A percentile compares a stretch with the other conserved stretches of the same genome.
Evolutionary conservation across 2,113 vertebrate genomes (phyloP).

Genomic region (Zosterops japonicus): DNA sequence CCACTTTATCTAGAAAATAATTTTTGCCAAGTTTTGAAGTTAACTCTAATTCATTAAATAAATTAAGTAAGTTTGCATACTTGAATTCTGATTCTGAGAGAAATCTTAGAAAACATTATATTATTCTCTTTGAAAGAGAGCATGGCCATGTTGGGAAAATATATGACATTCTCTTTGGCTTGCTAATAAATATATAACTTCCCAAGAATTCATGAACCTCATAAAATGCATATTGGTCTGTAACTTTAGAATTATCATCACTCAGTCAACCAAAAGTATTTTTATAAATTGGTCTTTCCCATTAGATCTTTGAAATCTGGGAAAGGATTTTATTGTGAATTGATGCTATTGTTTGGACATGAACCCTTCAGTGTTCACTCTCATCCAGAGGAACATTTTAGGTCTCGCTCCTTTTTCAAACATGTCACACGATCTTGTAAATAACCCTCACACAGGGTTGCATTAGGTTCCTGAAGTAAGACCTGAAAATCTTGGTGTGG

Average conservation of each 20-base stretch:
- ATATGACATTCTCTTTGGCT: neutral
- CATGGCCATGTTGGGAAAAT: accelerated
- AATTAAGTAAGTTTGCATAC: neutral
- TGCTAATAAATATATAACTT: neutral
- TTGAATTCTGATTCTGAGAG: neutral
- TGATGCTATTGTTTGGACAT: neutral
- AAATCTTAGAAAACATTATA: neutral
- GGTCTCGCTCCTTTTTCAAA: neutral
- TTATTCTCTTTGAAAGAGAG: neutral
- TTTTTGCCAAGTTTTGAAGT: neutral
- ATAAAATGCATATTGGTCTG: neutral
- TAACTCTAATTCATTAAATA: neutral
- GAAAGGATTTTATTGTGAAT: neutral
- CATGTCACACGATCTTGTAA: neutral
- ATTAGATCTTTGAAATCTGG: neutral
- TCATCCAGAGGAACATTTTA: neutral
- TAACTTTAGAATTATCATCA: neutral
- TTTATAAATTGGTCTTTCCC: neutral
- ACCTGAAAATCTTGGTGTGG: neutral
- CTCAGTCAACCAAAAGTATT: neutral
- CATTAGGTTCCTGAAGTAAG: neutral
- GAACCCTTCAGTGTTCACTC: neutral
- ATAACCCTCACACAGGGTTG: accelerated
- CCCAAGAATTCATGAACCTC: neutral
- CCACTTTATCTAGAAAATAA: neutral